phyloP scores from a whole-genome alignment of 2,888 invertebrate genomes.

The Mechanitis messenoides region DNA sequence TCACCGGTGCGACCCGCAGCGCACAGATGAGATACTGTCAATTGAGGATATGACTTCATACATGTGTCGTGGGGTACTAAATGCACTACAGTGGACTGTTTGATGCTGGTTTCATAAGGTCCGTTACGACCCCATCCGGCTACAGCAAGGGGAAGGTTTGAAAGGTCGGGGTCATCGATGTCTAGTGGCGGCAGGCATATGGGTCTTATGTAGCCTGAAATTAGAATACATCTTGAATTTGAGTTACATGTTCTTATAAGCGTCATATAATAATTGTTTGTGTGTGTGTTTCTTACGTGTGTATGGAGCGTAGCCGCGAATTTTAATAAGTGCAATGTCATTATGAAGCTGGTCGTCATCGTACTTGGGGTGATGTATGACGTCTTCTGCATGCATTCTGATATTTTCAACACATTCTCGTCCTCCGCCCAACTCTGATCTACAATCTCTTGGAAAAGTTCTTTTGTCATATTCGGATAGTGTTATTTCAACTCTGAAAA shows the following conservation, averaged over 20 bases:
- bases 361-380: constrained; percentile 50
- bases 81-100: constrained; percentile 61
- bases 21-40: constrained; percentile 56
- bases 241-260: background rate
- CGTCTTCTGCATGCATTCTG: constrained; percentile 45
- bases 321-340: constrained; percentile 59
- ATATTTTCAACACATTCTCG: constrained; percentile 56
- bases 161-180: constrained; percentile 52
- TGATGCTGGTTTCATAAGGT: constrained; percentile 48
- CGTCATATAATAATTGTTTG: background rate
- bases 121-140: constrained; percentile 68
- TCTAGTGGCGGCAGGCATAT: constrained; percentile 62
- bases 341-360: constrained; percentile 51
- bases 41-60: constrained; percentile 44
- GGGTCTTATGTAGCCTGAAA: constrained; percentile 62
- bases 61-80: constrained; percentile 57
- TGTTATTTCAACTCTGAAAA: constrained; percentile 53
- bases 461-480: constrained; percentile 64
- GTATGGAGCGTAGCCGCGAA: constrained; percentile 51
- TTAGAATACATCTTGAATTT: constrained; percentile 10
- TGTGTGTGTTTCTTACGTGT: constrained; percentile 45
- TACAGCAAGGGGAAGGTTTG: constrained; percentile 54
- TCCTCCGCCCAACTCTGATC: constrained; percentile 40
- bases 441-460: constrained; percentile 62
- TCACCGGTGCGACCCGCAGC: constrained; percentile 61